Evolutionary conservation across 2,888 invertebrate species (phyloP).

Genomic region (Spisula subtruncata): DNA sequence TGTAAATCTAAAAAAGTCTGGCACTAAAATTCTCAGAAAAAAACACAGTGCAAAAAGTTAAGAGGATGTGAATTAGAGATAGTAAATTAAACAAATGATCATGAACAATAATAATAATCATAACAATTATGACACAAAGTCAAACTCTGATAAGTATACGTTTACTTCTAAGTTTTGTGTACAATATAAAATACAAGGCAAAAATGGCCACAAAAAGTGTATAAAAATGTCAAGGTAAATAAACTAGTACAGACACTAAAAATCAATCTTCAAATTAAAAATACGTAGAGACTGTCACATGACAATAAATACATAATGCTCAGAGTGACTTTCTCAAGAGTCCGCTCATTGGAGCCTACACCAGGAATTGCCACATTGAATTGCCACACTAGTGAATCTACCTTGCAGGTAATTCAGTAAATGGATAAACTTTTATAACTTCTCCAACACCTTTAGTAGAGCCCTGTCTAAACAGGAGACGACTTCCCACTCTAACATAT

Average conservation of each 20-base stretch:
- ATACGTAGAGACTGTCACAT: background rate
- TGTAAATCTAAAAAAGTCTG: too few species aligned
- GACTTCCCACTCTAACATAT: constrained; percentile 93
- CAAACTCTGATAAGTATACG: background rate
- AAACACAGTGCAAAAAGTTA: too few species aligned
- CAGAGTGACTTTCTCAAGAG: background rate
- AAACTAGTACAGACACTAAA: constrained; percentile 3
- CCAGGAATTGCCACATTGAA: background rate
- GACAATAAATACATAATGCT: background rate
- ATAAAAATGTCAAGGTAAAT: constrained; percentile 1
- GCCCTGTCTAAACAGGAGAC: constrained; percentile 95
- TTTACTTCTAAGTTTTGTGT: background rate
- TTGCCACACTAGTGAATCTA: constrained; percentile 8
- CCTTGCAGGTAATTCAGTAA: constrained; percentile 45
- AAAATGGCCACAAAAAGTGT: constrained; percentile 23
- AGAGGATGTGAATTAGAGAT: too few species aligned
- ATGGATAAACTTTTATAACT: constrained; percentile 88
- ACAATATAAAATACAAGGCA: constrained; percentile 22
- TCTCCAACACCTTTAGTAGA: constrained; percentile 95
- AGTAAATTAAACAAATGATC: background rate
- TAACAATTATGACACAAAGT: background rate
- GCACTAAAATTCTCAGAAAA: too few species aligned
- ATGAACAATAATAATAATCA: background rate
- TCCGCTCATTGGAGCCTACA: background rate
- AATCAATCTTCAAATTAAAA: background rate